Conservation (phyloP, 2,888 invertebrate genomes). For the Drosophila quinaria region DNA sequence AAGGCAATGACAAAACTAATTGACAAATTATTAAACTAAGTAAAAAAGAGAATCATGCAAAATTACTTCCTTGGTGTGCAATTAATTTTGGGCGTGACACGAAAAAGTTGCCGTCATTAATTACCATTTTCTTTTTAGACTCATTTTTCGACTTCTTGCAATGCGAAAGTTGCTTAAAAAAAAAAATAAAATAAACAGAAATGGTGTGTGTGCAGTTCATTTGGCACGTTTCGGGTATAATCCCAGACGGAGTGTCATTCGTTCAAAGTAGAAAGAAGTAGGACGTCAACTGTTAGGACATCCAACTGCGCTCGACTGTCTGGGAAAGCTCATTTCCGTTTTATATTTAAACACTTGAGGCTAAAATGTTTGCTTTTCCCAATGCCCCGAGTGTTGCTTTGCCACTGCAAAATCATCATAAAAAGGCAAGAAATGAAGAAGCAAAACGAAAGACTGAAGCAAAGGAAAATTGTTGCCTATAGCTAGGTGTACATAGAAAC, state of each 20-base stretch:
- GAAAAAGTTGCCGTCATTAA: conserved; percentile 74
- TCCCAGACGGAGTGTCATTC: conserved; percentile 44
- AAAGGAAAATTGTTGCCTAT: conserved; percentile 24
- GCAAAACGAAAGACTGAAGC: conserved; percentile 53
- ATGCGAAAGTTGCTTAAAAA: neutral
- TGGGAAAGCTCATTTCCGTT: conserved; percentile 77
- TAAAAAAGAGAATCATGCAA: conserved; percentile 16
- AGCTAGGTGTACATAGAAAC: conserved; percentile 18
- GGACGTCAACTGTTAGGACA: conserved; percentile 22
- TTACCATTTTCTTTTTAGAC: conserved; percentile 61
- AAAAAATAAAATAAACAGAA: neutral
- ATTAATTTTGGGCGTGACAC: conserved; percentile 39
- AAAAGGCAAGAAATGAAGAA: conserved; percentile 74
- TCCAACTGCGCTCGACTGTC: conserved; percentile 24
- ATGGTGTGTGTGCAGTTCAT: conserved; percentile 50
- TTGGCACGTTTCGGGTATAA: conserved; percentile 66
- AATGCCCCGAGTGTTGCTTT: conserved; percentile 39
- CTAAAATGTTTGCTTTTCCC: conserved; percentile 78
- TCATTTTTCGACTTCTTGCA: conserved; percentile 5
- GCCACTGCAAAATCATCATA: conserved; percentile 26
- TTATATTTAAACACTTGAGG: conserved; percentile 81
- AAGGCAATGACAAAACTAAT: conserved; percentile 47
- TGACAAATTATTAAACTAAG: conserved; percentile 53
- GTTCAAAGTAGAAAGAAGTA: conserved; percentile 37
- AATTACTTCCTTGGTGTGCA: conserved; percentile 45